A percentile compares a stretch with the other conserved stretches of the same genome.
Evolutionary conservation across 2,888 invertebrate genomes (phyloP).

Genomic region (Cataglyphis cursor): DNA sequence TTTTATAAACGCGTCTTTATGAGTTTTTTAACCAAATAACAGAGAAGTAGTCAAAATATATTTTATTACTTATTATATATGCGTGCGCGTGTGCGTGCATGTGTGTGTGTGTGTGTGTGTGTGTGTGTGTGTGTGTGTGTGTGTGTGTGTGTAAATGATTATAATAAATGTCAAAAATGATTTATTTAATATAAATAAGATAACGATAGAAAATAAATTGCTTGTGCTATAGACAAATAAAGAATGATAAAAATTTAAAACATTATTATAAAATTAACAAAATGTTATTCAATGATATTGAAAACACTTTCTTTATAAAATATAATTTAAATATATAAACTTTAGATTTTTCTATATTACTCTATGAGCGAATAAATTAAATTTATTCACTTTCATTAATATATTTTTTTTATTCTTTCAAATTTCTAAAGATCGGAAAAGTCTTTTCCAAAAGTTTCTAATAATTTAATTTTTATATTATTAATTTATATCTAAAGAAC

Average conservation of each 20-base stretch:
- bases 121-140: not conserved
- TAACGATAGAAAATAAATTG: slow-evolving; percentile 71
- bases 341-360: slow-evolving; percentile 48
- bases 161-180: slow-evolving; percentile 50
- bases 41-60: slow-evolving; percentile 69
- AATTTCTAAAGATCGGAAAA: slow-evolving; percentile 56
- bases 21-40: slow-evolving; percentile 52
- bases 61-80: slow-evolving; percentile 57
- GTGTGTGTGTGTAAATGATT: not conserved
- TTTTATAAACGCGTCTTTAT: slow-evolving; percentile 50
- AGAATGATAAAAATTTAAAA: slow-evolving; percentile 54
- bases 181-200: slow-evolving; percentile 18
- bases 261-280: slow-evolving; percentile 41
- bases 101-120: not conserved
- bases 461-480: slow-evolving; percentile 57
- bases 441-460: slow-evolving; percentile 37
- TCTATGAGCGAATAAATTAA: slow-evolving; percentile 4
- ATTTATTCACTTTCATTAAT: slow-evolving; percentile 45
- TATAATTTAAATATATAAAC: slow-evolving; percentile 28
- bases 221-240: slow-evolving; percentile 82
- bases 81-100: too few species aligned
- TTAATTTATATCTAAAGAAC: slow-evolving; percentile 56
- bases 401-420: slow-evolving; percentile 36
- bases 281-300: slow-evolving; percentile 36
- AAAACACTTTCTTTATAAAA: slow-evolving; percentile 16